Evolutionary conservation across 2,888 invertebrate species (phyloP), one percentile per base, ranked within the genome.

Genomic region (Brachyptera risi): DNA sequence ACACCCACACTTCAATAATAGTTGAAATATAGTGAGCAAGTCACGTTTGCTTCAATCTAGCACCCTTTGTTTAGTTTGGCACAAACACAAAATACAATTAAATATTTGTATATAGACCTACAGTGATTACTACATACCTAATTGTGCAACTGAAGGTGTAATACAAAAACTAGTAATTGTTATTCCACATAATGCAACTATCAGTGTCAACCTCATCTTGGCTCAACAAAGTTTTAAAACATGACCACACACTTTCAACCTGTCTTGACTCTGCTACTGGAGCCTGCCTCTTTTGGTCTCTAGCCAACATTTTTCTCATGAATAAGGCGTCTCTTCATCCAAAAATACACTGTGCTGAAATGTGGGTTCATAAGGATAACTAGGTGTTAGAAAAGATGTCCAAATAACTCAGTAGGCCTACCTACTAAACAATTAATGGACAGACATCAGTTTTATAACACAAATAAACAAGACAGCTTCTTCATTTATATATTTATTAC

Each of bases 271-370:
- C n/a, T 13, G 1, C 4, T 7, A 3, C 31, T 54, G 21, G 44
- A 19, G 37, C 21, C 54, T 21, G 37, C 54, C 35, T 35, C 13
- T 51, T 51, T 27, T 51, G 50, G 19, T 2, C 24, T 31, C 13
- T 17, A 15, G 50, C 50, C 50, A 21, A 35, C 35, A 37, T 23
- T 4, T 47, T n/a, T 23, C n/a, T n/a, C n/a, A 4, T 13, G 19
- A 9, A 47, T n/a, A 54, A 37, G 19, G 19, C 35, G 19, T 11
- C 13, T 35, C 54, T 54, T 54, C 35, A 54, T 35, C 54, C 54
- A 17, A 54, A 54, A 54, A 54, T 54, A 54, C 19, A 54, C 37
- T 21, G 17, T 37, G 37, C 35, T 35, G 54, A 35, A 35, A 19
- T 37, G 35, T 7, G n/a, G n/a, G n/a, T n/a, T n/a, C n/a, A n/a